Evolutionary conservation across 1,140 invertebrate genomes (phyloP).

Genomic region (Vanessa tameamea): DNA sequence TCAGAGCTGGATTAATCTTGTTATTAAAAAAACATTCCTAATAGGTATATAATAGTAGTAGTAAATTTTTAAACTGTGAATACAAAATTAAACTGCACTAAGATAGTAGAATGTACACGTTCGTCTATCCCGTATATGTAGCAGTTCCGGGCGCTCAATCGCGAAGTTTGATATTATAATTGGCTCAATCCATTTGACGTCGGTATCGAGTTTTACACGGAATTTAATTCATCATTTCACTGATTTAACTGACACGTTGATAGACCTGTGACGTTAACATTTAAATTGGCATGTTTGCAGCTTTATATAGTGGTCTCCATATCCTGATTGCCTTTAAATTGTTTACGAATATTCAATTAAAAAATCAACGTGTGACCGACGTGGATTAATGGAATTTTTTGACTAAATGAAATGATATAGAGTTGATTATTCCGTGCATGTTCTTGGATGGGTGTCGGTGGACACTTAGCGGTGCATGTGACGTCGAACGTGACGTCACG

Average conservation of each 20-base stretch:
- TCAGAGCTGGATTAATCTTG: too few relatives aligned
- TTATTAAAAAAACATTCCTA: too few relatives aligned
- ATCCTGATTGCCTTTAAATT: conserved; percentile 49
- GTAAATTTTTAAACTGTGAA: too few relatives aligned
- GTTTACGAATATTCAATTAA: conserved; percentile 53
- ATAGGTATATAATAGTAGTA: too few relatives aligned
- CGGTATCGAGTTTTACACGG: conserved; percentile 54
- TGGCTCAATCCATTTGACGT: conserved; percentile 51
- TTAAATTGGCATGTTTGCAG: conserved; percentile 51
- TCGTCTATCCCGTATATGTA: neutral
- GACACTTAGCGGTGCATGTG: conserved; percentile 34
- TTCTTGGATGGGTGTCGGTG: conserved; percentile 18
- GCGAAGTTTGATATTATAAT: conserved; percentile 59
- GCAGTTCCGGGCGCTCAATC: conserved; percentile 31
- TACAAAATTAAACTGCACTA: neutral
- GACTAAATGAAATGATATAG: conserved; percentile 21
- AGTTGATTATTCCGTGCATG: conserved; percentile 18
- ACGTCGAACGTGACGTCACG: conserved; percentile 31
- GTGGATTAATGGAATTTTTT: conserved; percentile 20
- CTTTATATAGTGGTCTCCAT: conserved; percentile 47
- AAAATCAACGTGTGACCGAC: conserved; percentile 35
- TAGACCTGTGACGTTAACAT: conserved; percentile 54
- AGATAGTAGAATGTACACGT: too few relatives aligned
- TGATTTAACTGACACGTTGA: conserved; percentile 57
- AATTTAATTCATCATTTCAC: conserved; percentile 67